Conservation (phyloP, 1,140 invertebrate species). For the Drosophila bocqueti region DNA sequence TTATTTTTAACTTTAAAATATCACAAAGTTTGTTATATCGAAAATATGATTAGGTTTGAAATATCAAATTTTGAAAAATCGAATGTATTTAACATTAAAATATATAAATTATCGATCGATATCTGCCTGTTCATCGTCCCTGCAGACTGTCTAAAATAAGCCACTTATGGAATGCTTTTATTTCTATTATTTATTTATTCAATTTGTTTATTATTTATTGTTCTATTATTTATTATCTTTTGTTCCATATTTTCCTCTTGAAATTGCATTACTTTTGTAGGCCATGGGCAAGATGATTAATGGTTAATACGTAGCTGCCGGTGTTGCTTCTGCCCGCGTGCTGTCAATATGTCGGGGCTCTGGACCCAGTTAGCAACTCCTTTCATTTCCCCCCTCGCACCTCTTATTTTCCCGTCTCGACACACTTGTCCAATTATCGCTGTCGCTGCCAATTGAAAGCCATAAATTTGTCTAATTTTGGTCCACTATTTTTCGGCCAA, state of each 20-base stretch:
- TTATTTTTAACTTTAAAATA: background rate
- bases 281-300: constrained; percentile 61
- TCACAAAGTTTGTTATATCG: background rate
- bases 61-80: no score
- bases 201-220: background rate
- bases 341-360: constrained; percentile 39
- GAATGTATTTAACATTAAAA: no score
- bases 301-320: constrained; percentile 41
- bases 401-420: constrained; percentile 5
- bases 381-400: background rate
- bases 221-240: background rate
- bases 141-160: no score
- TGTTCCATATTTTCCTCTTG: background rate
- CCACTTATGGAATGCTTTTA: background rate
- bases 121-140: no score
- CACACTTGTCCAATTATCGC: constrained; percentile 64
- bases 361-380: constrained; percentile 17
- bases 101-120: no score
- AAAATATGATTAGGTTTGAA: no score
- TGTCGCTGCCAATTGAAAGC: constrained; percentile 72
- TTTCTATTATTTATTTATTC: background rate
- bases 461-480: constrained; percentile 57
- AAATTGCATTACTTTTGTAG: constrained; percentile 45
- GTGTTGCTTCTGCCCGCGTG: constrained; percentile 44
- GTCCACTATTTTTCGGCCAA: constrained; percentile 9